A percentile compares a stretch with the other conserved stretches of the same genome.
Conservation (phyloP, 1,140 invertebrate species). For the Epicauta chinensis region DNA sequence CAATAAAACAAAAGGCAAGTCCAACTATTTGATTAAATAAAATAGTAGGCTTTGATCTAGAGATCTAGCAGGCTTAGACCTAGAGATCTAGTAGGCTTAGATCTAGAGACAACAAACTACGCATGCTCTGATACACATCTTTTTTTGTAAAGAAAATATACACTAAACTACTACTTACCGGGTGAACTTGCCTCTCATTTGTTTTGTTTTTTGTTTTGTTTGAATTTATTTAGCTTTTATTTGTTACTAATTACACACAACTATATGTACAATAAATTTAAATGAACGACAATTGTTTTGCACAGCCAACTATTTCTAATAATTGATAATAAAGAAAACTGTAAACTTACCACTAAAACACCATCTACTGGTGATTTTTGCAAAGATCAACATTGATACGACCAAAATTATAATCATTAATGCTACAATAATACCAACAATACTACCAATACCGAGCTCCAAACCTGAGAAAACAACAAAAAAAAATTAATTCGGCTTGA, state of each 20-base stretch:
- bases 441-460: slow-evolving; percentile 63
- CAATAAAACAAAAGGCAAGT: too few species aligned
- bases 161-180: too few species aligned
- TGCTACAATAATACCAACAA: slow-evolving; percentile 67
- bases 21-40: too few species aligned
- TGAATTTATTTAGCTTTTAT: slow-evolving; percentile 22
- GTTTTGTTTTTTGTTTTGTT: too few species aligned
- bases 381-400: slow-evolving; percentile 63
- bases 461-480: slow-evolving; percentile 44
- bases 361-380: slow-evolving; percentile 70
- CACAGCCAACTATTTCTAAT: background rate
- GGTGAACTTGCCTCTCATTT: slow-evolving; percentile 18
- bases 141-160: too few species aligned
- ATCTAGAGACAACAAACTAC: too few species aligned
- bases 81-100: too few species aligned
- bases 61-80: too few species aligned
- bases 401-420: slow-evolving; percentile 59
- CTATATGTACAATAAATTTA: background rate
- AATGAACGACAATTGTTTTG: background rate
- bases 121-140: too few species aligned
- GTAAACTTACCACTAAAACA: slow-evolving; percentile 72
- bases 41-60: too few species aligned
- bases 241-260: slow-evolving; percentile 2
- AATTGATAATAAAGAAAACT: background rate
- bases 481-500: background rate